phyloP scores from a whole-genome alignment of 2,888 invertebrate species.

The Lathronympha strigana region DNA sequence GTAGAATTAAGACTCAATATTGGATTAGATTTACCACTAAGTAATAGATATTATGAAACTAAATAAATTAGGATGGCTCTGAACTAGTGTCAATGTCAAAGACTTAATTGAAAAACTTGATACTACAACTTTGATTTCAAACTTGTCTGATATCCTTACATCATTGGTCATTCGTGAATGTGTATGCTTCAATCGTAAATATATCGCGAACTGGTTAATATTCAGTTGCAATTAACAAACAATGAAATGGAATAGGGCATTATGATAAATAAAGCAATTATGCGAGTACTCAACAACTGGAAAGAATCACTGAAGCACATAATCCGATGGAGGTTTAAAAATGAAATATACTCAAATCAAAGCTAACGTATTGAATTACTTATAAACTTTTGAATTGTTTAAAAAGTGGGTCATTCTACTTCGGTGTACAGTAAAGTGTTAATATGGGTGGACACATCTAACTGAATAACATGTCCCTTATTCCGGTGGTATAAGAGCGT shows the following conservation, averaged over 20 bases:
- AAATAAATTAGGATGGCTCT: no score
- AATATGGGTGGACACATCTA: no score
- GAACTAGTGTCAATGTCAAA: neutral
- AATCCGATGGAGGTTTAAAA: constrained; percentile 19
- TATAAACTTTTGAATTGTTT: constrained; percentile 23
- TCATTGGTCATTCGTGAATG: neutral
- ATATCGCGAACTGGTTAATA: constrained; percentile 12
- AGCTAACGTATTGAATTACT: neutral
- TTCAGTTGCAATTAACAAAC: constrained; percentile 20
- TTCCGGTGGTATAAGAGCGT: no score
- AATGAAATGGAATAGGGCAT: constrained; percentile 21
- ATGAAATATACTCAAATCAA: constrained; percentile 31
- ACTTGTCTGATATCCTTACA: neutral
- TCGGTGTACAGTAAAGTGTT: no score
- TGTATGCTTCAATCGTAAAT: neutral
- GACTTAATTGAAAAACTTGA: no score
- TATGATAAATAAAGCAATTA: constrained; percentile 29
- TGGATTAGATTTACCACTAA: no score
- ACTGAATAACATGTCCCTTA: no score
- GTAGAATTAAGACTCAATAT: no score
- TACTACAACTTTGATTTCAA: neutral
- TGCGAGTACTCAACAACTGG: constrained; percentile 2
- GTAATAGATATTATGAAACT: no score
- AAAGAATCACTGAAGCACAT: constrained; percentile 39
- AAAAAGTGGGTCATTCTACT: no score